Conservation (phyloP, 1,140 invertebrate genomes). For the Caerostris darwini region DNA sequence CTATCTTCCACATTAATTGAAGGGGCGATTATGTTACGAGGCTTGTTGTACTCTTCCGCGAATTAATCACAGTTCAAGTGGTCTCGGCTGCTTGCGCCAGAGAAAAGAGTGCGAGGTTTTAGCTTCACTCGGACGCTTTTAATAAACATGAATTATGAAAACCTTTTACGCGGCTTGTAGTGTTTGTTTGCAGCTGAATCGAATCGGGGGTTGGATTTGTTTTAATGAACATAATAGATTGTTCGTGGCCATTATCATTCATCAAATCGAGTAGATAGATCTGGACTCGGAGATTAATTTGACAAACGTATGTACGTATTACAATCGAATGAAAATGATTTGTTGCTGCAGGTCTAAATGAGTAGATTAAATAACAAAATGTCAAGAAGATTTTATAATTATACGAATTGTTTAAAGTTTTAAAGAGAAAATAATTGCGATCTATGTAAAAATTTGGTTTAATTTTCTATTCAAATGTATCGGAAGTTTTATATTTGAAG, state of each 20-base stretch:
- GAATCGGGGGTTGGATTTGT: neutral
- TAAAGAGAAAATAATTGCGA: no score
- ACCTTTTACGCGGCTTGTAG: neutral
- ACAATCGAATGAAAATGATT: neutral
- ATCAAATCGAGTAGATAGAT: neutral
- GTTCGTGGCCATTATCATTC: neutral
- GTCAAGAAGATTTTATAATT: no score
- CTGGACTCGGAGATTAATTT: neutral
- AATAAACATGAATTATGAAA: slow-evolving; percentile 55
- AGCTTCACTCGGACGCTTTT: slow-evolving; percentile 45
- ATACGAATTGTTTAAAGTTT: no score
- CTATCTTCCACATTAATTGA: slow-evolving; percentile 73
- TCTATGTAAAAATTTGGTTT: no score
- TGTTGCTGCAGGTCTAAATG: neutral
- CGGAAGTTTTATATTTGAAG: no score
- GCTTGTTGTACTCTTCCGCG: slow-evolving; percentile 64
- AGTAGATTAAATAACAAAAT: no score
- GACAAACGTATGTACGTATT: neutral
- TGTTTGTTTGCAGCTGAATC: neutral
- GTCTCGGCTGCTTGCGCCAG: neutral
- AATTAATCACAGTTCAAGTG: slow-evolving; percentile 60
- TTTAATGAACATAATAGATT: slow-evolving; percentile 11
- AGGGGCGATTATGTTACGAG: slow-evolving; percentile 73
- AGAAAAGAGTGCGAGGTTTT: slow-evolving; percentile 36
- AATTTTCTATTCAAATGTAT: no score